Evolutionary conservation across 2,797 vertebrate species (phyloP), one percentile per base, ranked within the genome.

Genomic region (Silurus aristotelis): DNA sequence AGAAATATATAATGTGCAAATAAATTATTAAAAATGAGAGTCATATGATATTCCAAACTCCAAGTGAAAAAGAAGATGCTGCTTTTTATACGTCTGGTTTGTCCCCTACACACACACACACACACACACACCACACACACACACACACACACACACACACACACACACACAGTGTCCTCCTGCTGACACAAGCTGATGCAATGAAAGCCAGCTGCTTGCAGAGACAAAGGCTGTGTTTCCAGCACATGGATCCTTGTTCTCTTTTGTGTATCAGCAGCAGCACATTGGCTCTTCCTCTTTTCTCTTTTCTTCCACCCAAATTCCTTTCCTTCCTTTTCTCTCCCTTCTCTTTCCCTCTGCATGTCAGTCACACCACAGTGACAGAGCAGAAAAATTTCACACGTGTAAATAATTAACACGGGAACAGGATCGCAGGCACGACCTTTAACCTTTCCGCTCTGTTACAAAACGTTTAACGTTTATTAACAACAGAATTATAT

Each of bases 171-270:
- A n/a, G 77, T 73, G 61, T 90, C 79, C 58, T 68, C 83, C 70
- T 89, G 90, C 90, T 90, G 92, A 91, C 91, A 92, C 87, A 90
- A 89, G 92, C 89, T 90, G 68, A 92, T 89, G 88, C 89, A 91
- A 94, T 94, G 90, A 93, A 92, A 94, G 90, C 90, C 93, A 94
- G 93, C 94, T 94, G 93, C 91, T 92, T 84, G 88, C 86, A 77
- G 72, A 88, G 88, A 93, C 91, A 94, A 91, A 91, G 88, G 90
- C 88, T 87, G 87, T 88, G 90, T 93, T 89, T 93, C 89, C 89
- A 91, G 85, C 86, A 86, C 89, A 88, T 90, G 64, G 90, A 83
- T 77, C 73, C 31, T 70, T 48, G 71, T 81, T 86, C 61, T 92
- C 87, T 88, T 92, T 92, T 93, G 92, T 93, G 87, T 91, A 22